phyloP scores from a whole-genome alignment of 2,113 vertebrate species.

The Atlantisia rogersi region DNA sequence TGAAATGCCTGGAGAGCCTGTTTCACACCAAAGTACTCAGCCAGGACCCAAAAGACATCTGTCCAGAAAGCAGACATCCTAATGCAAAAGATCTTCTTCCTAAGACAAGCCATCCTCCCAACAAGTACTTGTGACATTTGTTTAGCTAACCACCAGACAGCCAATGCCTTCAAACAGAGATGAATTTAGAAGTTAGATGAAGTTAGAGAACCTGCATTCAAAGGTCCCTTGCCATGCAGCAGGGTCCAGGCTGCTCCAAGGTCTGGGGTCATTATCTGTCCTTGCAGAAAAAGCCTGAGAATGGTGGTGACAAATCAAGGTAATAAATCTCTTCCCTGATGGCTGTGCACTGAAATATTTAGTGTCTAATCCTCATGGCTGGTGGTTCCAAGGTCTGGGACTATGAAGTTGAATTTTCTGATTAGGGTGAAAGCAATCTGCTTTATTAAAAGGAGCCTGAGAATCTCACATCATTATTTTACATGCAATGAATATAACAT shows the following conservation, averaged over 20 bases:
- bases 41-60: not conserved
- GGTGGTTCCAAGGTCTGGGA: not conserved
- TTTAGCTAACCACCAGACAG: not conserved
- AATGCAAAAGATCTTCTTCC: not conserved
- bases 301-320: not conserved
- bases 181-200: not conserved
- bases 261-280: not conserved
- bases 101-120: not conserved
- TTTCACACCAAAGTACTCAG: not conserved
- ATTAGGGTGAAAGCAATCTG: not conserved
- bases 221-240: not conserved
- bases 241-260: not conserved
- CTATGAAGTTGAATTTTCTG: not conserved
- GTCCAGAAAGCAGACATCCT: not conserved
- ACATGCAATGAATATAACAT: not conserved
- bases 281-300: not conserved
- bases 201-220: not conserved
- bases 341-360: not conserved
- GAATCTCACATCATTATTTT: slow-evolving; percentile 43
- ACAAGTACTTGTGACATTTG: not conserved
- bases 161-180: not conserved
- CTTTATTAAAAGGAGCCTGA: not conserved
- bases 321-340: not conserved
- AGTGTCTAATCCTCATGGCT: not conserved
- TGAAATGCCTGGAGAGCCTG: not conserved